Conservation (phyloP, 1,140 invertebrate genomes). For the Apis mellifera region DNA sequence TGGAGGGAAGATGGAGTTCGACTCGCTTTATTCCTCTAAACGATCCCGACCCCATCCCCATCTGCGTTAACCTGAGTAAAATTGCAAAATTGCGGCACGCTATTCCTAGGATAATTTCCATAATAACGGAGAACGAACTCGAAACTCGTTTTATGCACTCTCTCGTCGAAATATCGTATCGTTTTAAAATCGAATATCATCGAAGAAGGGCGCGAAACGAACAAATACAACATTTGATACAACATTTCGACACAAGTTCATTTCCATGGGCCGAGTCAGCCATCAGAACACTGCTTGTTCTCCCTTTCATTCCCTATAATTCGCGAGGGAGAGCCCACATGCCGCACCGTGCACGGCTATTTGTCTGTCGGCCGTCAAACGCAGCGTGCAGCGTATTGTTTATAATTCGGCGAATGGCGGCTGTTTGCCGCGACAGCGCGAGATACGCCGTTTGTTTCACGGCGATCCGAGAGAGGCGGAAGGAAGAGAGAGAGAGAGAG, state of each 20-base stretch:
- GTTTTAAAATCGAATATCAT: no score
- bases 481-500: background rate
- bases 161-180: no score
- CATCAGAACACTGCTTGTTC: background rate
- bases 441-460: background rate
- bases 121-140: no score
- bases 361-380: conserved; percentile 17
- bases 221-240: background rate
- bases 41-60: background rate
- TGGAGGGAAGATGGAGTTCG: background rate
- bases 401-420: conserved; percentile 12
- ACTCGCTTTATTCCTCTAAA: conserved; percentile 15
- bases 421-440: background rate
- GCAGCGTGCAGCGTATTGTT: conserved; percentile 18
- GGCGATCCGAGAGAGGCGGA: background rate
- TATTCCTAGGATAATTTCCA: no score
- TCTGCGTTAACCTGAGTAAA: conserved; percentile 12
- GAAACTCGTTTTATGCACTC: background rate
- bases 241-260: background rate
- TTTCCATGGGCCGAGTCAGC: background rate
- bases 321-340: background rate
- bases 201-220: no score
- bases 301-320: background rate
- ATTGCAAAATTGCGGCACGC: background rate
- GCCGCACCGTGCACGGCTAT: background rate